Evolutionary conservation across 2,888 invertebrate species (phyloP), one percentile per base, ranked within the genome.

Genomic region (Polylopha cassiicola): DNA sequence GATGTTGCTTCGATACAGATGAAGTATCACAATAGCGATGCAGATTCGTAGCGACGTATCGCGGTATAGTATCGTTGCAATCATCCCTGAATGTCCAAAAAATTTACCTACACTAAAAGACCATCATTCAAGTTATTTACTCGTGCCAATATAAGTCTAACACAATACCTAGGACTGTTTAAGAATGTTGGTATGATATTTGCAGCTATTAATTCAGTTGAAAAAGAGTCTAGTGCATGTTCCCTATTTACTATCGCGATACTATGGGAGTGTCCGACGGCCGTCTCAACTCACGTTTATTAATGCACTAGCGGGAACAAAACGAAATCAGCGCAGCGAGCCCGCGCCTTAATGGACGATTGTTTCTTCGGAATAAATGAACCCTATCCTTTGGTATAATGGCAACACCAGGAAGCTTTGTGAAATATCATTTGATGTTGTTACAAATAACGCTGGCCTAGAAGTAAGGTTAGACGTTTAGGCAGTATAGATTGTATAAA

Each of bases 211-310:
- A n/a, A n/a, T n/a, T n/a, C n/a, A n/a, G n/a, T n/a, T n/a, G n/a
- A n/a, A n/a, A n/a, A n/a, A n/a, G n/a, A n/a, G n/a, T n/a, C n/a
- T n/a, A n/a, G n/a, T n/a, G n/a, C n/a, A n/a, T n/a, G n/a, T n/a
- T 16, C 37, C 59, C 61, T 65, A 70, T 71, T 73, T 70, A 68
- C 61, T 53, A 65, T 52, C 48, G 53, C 61, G 60, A 71, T 73
- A 69, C 63, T 51, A 63, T 59, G 63, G 73, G 73, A 63, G 72
- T 63, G 72, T 56, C 65, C 61, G 60, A 66, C 57, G 43, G 59
- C 61, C n/a, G n/a, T n/a, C n/a, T n/a, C n/a, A n/a, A 61, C 54
- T 34, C 37, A 44, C 55, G 65, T n/a, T n/a, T n/a, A 73, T 70
- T 67, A 72, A 72, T 59, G 57, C 33, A 29, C 33, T 31, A 28